Evolutionary conservation across 2,888 invertebrate species (phyloP).

Genomic region (Odiellus spinosus): DNA sequence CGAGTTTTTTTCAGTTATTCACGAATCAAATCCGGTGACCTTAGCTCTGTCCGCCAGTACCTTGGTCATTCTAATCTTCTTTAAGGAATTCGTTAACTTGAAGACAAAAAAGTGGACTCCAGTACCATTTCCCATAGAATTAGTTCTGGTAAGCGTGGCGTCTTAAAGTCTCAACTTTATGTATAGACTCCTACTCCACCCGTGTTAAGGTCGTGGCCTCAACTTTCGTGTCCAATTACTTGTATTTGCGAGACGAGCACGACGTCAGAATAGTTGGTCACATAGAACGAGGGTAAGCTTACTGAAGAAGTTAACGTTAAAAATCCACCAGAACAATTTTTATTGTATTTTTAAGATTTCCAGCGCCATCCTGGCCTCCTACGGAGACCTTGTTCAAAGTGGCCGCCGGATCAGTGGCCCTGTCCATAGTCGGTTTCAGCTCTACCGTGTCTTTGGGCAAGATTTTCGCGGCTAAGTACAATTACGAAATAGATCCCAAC

Average conservation of each 20-base stretch:
- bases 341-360: conserved; percentile 2
- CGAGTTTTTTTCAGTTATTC: not conserved
- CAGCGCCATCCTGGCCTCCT: not conserved
- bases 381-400: conserved; percentile 5
- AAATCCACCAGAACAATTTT: too few species aligned
- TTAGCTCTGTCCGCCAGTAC: not conserved
- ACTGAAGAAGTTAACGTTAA: too few species aligned
- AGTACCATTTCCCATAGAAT: not conserved
- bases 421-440: conserved; percentile 43
- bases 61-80: not conserved
- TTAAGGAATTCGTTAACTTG: not conserved
- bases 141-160: not conserved
- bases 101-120: not conserved
- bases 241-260: too few species aligned
- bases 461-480: conserved; percentile 51
- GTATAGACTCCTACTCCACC: too few species aligned
- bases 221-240: too few species aligned
- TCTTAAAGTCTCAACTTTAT: too few species aligned
- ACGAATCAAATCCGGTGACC: not conserved
- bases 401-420: conserved; percentile 9
- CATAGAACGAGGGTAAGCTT: too few species aligned
- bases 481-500: conserved; percentile 51
- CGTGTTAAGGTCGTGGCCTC: too few species aligned
- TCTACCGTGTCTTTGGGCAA: conserved; percentile 55
- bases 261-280: too few species aligned